phyloP scores from a whole-genome alignment of 2,113 vertebrate species.

The Lampris incognitus region DNA sequence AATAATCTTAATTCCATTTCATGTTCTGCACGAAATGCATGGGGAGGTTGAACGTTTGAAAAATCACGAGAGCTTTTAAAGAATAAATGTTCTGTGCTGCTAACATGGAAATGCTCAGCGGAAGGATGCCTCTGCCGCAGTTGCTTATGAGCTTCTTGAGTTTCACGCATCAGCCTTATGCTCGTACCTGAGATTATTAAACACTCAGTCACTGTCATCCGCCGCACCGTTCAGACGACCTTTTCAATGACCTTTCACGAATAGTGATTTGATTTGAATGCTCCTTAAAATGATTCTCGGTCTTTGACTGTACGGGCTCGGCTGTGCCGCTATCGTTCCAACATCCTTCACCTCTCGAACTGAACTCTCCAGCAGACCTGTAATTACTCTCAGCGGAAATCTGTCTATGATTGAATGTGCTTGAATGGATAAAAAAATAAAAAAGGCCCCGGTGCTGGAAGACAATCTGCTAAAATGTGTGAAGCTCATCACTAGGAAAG shows the following conservation, averaged over 20 bases:
- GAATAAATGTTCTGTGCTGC: background rate
- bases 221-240: background rate
- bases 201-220: background rate
- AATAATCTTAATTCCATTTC: background rate
- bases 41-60: background rate
- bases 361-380: slow-evolving; percentile 17
- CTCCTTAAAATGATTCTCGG: background rate
- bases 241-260: background rate
- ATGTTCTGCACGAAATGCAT: slow-evolving; percentile 25
- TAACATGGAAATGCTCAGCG: background rate
- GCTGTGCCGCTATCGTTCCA: slow-evolving; percentile 22
- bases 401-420: slow-evolving; percentile 32
- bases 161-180: background rate
- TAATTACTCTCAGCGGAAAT: slow-evolving; percentile 32
- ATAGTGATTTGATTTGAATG: background rate
- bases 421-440: slow-evolving; percentile 30
- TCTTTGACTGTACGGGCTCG: background rate
- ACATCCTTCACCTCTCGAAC: slow-evolving; percentile 39
- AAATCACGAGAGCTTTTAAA: too few relatives aligned
- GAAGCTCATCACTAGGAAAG: slow-evolving; percentile 65
- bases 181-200: slow-evolving; percentile 5
- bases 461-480: slow-evolving; percentile 70
- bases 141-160: background rate
- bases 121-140: background rate
- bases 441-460: slow-evolving; percentile 61